Conservation (phyloP, 2,797 vertebrate species). For the Hemitrygon akajei region DNA sequence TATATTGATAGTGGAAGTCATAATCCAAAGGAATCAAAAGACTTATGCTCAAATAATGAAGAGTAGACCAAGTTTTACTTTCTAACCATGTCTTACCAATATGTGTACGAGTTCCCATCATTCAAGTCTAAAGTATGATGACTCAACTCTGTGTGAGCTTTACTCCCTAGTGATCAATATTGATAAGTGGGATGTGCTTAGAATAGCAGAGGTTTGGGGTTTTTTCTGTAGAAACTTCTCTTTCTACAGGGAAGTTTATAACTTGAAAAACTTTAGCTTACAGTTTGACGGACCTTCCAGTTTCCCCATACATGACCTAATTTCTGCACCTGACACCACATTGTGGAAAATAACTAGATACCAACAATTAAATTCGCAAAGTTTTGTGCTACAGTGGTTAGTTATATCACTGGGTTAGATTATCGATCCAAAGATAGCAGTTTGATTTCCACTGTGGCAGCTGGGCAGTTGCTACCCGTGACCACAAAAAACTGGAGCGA, state of each 20-base stretch:
- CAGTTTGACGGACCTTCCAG: too few species aligned
- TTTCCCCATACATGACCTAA: too few species aligned
- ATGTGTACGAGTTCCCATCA: constrained; percentile 11
- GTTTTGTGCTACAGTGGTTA: too few species aligned
- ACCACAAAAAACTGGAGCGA: too few species aligned
- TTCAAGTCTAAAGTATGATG: background rate
- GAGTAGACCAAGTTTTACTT: background rate
- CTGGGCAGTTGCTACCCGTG: too few species aligned
- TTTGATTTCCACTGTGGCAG: too few species aligned
- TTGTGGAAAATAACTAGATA: background rate
- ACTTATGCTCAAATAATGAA: background rate
- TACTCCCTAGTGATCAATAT: background rate
- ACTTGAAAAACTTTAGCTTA: too few species aligned
- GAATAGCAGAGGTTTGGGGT: background rate
- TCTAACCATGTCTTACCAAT: background rate
- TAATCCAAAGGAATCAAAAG: background rate
- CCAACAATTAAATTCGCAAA: background rate
- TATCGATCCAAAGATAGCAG: too few species aligned
- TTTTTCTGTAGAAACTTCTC: background rate
- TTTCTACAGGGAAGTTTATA: too few species aligned
- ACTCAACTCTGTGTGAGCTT: background rate
- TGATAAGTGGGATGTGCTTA: background rate
- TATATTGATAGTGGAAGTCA: background rate
- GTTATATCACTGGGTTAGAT: too few species aligned
- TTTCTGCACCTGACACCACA: background rate